phyloP scores from a whole-genome alignment of 2,888 invertebrate genomes.

The Cotesia congregata region DNA sequence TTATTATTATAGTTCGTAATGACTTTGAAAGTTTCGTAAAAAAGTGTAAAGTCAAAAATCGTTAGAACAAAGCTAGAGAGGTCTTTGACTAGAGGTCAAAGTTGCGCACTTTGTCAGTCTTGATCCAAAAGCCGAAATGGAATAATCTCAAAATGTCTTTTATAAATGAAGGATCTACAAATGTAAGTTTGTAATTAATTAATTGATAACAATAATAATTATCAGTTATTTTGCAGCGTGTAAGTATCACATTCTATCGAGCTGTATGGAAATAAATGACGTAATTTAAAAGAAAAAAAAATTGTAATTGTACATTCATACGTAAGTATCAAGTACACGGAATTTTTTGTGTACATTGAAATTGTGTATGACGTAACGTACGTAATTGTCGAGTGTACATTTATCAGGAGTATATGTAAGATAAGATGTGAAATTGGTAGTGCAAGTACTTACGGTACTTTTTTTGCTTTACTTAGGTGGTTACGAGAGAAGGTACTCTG shows the following conservation, averaged over 20 bases:
- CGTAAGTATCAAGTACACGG: background rate
- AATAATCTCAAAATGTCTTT: background rate
- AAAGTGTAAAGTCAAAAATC: background rate
- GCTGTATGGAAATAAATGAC: background rate
- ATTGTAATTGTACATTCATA: too few species aligned
- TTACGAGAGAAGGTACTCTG: slow-evolving; percentile 23
- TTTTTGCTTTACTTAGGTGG: background rate
- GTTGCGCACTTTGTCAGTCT: background rate
- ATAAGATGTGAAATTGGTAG: slow-evolving; percentile 42
- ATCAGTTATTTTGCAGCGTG: background rate
- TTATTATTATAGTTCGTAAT: background rate
- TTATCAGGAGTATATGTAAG: slow-evolving; percentile 64
- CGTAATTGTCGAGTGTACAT: slow-evolving; percentile 68
- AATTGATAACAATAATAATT: background rate
- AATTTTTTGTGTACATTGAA: slow-evolving; percentile 42
- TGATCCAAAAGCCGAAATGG: background rate
- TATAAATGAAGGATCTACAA: background rate
- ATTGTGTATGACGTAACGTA: slow-evolving; percentile 63
- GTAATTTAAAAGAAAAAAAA: background rate
- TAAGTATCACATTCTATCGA: background rate
- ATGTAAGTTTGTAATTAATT: background rate
- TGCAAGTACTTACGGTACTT: background rate
- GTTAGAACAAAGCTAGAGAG: background rate
- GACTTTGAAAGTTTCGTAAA: background rate
- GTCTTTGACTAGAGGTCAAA: background rate